Conservation (phyloP, 1,140 invertebrate genomes). For the Lordiphosa clarofinis region DNA sequence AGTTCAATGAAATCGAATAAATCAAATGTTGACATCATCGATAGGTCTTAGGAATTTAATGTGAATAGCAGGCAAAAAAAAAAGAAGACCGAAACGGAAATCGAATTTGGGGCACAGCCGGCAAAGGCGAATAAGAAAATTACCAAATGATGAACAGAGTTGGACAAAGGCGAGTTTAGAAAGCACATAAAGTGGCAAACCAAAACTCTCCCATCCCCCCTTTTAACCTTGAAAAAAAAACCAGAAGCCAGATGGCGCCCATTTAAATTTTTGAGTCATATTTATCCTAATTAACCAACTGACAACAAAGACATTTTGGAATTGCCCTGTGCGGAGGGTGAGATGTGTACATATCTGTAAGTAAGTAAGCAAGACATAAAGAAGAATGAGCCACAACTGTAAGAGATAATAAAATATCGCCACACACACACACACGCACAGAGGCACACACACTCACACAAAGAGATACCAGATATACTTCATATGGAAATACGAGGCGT, state of each 20-base stretch:
- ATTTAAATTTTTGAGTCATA: slow-evolving; percentile 44
- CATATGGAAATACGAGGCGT: slow-evolving; percentile 34
- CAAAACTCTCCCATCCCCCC: slow-evolving; percentile 9
- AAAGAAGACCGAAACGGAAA: slow-evolving; percentile 16
- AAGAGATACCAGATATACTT: slow-evolving; percentile 13
- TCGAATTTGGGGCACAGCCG: slow-evolving; percentile 40
- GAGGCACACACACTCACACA: slow-evolving; percentile 2
- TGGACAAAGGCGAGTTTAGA: slow-evolving; percentile 31
- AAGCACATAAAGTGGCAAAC: slow-evolving; percentile 24
- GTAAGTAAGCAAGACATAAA: slow-evolving; percentile 1
- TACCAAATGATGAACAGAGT: slow-evolving; percentile 30
- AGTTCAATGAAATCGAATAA: slow-evolving; percentile 25
- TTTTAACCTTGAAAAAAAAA: slow-evolving; percentile 15
- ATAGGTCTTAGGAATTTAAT: slow-evolving; percentile 8
- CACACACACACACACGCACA: slow-evolving; percentile 26
- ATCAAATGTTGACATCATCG: slow-evolving; percentile 31
- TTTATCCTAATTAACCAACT: slow-evolving; percentile 58
- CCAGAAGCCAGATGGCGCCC: slow-evolving; percentile 33
- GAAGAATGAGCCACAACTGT: slow-evolving; percentile 17
- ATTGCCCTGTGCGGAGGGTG: neutral
- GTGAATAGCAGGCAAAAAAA: slow-evolving; percentile 7
- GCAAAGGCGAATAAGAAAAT: slow-evolving; percentile 1
- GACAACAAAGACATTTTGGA: slow-evolving; percentile 49
- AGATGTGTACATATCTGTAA: slow-evolving; percentile 2
- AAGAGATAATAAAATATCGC: slow-evolving; percentile 52